A percentile compares a stretch with the other conserved stretches of the same genome.
These are phyloP conservation scores for Tinea trinotella DNA, from an alignment of 2,888 invertebrate genomes.

Conservation along the genomic window DNA sequence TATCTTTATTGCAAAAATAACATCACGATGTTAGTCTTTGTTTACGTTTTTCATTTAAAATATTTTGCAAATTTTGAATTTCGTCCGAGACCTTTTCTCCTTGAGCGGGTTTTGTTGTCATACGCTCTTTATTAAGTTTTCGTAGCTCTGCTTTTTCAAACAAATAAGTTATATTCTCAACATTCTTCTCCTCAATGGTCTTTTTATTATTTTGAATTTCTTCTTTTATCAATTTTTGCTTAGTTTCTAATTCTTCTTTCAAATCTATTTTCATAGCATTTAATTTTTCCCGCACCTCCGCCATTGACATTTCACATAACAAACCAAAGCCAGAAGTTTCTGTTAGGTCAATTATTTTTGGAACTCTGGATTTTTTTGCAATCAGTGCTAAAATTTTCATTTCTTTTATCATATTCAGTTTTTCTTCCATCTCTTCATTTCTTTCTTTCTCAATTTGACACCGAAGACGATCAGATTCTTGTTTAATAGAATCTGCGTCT, in stretches of 20 bases:
- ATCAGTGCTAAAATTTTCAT: constrained; percentile 61
- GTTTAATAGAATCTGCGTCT: constrained; percentile 41
- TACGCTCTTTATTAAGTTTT: constrained; percentile 37
- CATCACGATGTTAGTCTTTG: constrained; percentile 16
- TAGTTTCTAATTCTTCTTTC: constrained; percentile 65
- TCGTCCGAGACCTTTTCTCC: constrained; percentile 34
- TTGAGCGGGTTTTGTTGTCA: constrained; percentile 25
- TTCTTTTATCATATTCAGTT: constrained; percentile 62
- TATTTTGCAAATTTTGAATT: constrained; percentile 55
- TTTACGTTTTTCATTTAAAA: constrained; percentile 61
- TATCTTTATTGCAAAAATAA: background rate
- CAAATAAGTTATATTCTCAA: constrained; percentile 48
- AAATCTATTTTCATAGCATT: constrained; percentile 59
- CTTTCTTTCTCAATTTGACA: constrained; percentile 51
- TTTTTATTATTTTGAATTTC: constrained; percentile 54
- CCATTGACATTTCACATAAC: constrained; percentile 76
- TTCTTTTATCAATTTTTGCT: constrained; percentile 53
- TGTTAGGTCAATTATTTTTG: constrained; percentile 72
- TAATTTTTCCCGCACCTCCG: constrained; percentile 73
- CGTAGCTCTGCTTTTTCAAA: constrained; percentile 38
- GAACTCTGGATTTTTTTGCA: constrained; percentile 61
- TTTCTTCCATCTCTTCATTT: constrained; percentile 62
- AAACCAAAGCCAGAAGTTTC: constrained; percentile 72
- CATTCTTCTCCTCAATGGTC: constrained; percentile 59
- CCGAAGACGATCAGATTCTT: constrained; percentile 40